These are phyloP conservation scores for Drosophila tanythrix DNA, from an alignment of 2,888 invertebrate species.

Conservation along the genomic window DNA sequence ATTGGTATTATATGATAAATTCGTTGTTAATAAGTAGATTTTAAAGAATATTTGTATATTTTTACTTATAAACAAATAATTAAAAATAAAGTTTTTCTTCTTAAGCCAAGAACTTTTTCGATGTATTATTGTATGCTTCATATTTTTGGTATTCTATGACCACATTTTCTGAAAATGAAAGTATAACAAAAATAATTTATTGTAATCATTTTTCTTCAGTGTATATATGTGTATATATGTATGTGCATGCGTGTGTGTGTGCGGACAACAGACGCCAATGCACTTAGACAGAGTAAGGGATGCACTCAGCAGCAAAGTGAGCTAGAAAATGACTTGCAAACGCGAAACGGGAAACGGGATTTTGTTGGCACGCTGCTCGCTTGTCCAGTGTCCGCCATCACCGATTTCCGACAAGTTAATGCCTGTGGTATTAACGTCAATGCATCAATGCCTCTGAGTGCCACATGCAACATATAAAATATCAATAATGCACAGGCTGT, in stretches of 20 bases:
- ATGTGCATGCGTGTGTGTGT: constrained; percentile 31
- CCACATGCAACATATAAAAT: constrained; percentile 50
- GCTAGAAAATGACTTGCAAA: constrained; percentile 31
- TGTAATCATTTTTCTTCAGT: background rate
- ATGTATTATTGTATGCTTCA: background rate
- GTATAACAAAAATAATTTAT: background rate
- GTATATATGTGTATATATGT: constrained; percentile 6
- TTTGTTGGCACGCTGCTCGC: background rate
- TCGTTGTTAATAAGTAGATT: background rate
- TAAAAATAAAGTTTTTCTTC: background rate
- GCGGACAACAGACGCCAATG: constrained; percentile 80
- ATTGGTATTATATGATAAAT: background rate
- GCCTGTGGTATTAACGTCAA: constrained; percentile 37
- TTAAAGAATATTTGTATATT: background rate
- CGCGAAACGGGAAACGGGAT: background rate
- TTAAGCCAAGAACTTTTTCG: background rate
- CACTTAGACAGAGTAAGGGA: constrained; percentile 64
- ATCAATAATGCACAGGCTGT: constrained; percentile 38
- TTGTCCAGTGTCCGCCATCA: constrained; percentile 1
- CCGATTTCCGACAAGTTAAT: constrained; percentile 32
- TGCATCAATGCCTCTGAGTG: constrained; percentile 35
- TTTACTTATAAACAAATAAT: background rate
- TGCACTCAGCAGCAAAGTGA: constrained; percentile 42
- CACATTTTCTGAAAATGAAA: background rate
- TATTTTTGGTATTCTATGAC: background rate